Evolutionary conservation across 2,797 vertebrate species (phyloP), one percentile per base, ranked within the genome.

Genomic region (Cirrhinus molitorella): DNA sequence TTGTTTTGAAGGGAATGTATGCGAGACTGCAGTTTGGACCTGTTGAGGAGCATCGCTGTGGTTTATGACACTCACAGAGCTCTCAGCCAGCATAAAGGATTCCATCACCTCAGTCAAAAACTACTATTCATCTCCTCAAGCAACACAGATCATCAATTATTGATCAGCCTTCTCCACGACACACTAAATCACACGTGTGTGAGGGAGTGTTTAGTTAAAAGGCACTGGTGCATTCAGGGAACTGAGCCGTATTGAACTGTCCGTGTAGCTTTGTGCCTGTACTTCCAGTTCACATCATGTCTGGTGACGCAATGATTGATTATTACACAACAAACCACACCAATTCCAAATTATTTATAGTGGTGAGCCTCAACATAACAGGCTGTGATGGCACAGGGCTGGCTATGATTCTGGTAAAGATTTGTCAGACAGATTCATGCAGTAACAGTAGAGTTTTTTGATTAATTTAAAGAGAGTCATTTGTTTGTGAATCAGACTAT

Each of bases 101-200:
- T 74, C 61, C 73, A 76, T 72, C 63, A 68, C 70, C 63, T 80
- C 53, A 37, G 9, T 67, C 75, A 63, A 73, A 71, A 81, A 81
- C 51, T 67, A 49, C 89, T 85, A 87, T 89, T 89, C 84, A 87
- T 89, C 85, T 81, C 89, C 76, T 88, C 70, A 17, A 71, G 85
- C 84, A 91, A 91, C 88, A 89, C 87, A 85, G 88, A 91, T 86
- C 89, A 93, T 92, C 83, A 86, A 91, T 93, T 93, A 93, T 92
- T 92, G 88, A 94, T 90, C 89, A 87, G 74, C 53, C 59, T 70
- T 55, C 68, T 75, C 55, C 34, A 4, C 11, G 4, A 72, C 70
- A 65, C 78, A 31, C 47, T 67, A 57, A 76, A 73, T 79, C 85
- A 80, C 12, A 61, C 5, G 17, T 57, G 31, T 40, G 45, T 43